These are phyloP conservation scores for Anoplius nigerrimus DNA, from an alignment of 2,888 invertebrate genomes.

Conservation along the genomic window DNA sequence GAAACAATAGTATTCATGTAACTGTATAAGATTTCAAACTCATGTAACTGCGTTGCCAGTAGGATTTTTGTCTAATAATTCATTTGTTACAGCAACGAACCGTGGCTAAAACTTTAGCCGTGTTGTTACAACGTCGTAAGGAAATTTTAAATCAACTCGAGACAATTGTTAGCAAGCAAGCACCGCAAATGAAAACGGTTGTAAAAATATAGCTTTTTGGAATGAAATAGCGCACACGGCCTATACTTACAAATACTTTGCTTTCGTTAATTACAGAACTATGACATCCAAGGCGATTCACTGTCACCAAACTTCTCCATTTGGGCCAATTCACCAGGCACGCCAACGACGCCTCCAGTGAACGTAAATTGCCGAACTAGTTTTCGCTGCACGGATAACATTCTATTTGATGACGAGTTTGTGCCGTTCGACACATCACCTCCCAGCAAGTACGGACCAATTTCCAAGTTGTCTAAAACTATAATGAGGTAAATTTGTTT, in stretches of 20 bases:
- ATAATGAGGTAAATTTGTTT: constrained; percentile 60
- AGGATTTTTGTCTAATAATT: neutral
- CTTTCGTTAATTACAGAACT: constrained; percentile 56
- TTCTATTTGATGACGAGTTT: constrained; percentile 80
- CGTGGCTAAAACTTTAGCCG: constrained; percentile 77
- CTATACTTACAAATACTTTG: neutral
- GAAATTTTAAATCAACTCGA: constrained; percentile 80
- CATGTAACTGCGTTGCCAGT: neutral
- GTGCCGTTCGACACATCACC: constrained; percentile 82
- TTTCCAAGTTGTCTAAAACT: constrained; percentile 76
- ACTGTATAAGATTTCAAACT: neutral
- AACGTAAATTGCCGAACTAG: constrained; percentile 67
- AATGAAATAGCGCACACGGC: neutral
- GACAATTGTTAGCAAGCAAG: constrained; percentile 77
- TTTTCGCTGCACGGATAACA: constrained; percentile 77
- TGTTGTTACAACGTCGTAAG: constrained; percentile 79
- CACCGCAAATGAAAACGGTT: constrained; percentile 62
- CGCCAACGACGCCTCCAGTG: constrained; percentile 58
- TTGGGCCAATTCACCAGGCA: constrained; percentile 67
- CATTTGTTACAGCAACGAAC: constrained; percentile 65
- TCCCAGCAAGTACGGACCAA: constrained; percentile 83
- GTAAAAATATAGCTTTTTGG: neutral
- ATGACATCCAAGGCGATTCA: constrained; percentile 65
- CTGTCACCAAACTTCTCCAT: constrained; percentile 68
- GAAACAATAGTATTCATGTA: neutral